Evolutionary conservation across 2,888 invertebrate species (phyloP).

Genomic region (Hipparchia sbordonii): DNA sequence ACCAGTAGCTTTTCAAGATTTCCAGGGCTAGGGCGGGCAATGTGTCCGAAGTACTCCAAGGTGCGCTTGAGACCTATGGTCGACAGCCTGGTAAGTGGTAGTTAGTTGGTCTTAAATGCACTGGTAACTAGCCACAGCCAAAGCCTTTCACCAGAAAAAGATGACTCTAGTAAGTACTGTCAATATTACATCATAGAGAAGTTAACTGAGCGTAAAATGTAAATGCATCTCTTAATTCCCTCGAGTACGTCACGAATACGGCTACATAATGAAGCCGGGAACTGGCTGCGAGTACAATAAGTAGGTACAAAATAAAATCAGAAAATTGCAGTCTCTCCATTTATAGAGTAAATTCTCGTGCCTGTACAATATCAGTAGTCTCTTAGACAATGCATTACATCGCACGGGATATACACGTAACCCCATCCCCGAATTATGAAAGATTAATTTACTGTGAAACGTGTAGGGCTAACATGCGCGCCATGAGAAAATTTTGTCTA

Average conservation of each 20-base stretch:
- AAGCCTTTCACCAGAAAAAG: no score
- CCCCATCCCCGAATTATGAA: conserved; percentile 21
- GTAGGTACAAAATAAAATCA: conserved; percentile 9
- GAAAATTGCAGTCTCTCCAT: not conserved
- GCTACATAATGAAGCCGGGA: conserved; percentile 6
- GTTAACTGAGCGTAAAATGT: conserved; percentile 4
- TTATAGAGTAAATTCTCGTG: not conserved
- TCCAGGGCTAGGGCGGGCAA: no score
- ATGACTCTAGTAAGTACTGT: not conserved
- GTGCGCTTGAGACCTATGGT: no score
- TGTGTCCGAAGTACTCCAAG: no score
- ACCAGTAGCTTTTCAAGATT: no score
- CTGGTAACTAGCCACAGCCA: no score
- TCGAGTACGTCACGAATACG: conserved; percentile 5
- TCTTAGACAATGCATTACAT: not conserved
- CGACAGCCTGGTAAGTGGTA: no score
- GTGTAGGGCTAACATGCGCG: conserved; percentile 1
- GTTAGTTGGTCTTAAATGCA: no score
- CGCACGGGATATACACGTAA: conserved; percentile 4
- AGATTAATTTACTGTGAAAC: conserved; percentile 44
- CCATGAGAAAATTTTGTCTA: no score
- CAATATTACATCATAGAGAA: not conserved
- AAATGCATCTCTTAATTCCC: not conserved
- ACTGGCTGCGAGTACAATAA: conserved; percentile 2
- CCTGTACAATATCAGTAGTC: not conserved